A percentile compares a stretch with the other conserved stretches of the same genome.
These are phyloP conservation scores for Acronicta leporina DNA, from an alignment of 2,888 invertebrate species.

Conservation along the genomic window DNA sequence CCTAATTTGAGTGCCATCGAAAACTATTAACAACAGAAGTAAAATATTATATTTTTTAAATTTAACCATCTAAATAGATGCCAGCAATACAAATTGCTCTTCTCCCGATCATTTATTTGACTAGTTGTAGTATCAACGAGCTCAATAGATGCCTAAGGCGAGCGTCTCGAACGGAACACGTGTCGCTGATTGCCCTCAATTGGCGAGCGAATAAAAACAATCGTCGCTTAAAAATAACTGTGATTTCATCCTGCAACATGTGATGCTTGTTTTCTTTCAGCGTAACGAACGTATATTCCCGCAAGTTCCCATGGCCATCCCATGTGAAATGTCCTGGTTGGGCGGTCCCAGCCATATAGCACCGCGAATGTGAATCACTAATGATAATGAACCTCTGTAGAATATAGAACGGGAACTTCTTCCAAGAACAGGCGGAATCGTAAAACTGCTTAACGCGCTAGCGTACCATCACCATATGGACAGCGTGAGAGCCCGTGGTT, in stretches of 20 bases:
- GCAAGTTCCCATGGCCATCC: constrained; percentile 64
- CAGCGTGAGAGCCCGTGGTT: constrained; percentile 64
- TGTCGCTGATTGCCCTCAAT: constrained; percentile 89
- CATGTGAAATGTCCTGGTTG: constrained; percentile 84
- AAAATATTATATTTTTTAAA: constrained; percentile 4
- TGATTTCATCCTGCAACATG: constrained; percentile 88
- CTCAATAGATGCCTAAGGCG: constrained; percentile 81
- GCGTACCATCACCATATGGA: constrained; percentile 71
- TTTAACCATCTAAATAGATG: constrained; percentile 24
- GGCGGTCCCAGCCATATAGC: constrained; percentile 75
- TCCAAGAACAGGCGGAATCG: constrained; percentile 66
- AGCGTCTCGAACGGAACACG: constrained; percentile 84
- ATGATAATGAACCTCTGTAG: constrained; percentile 76
- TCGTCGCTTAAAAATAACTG: constrained; percentile 88
- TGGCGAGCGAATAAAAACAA: constrained; percentile 89
- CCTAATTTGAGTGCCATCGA: neutral
- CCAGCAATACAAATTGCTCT: constrained; percentile 13
- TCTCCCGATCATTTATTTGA: constrained; percentile 56
- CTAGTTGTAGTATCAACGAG: constrained; percentile 74
- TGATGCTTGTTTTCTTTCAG: constrained; percentile 83
- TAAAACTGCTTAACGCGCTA: constrained; percentile 61
- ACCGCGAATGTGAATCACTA: constrained; percentile 73
- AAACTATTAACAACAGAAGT: neutral
- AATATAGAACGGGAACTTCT: constrained; percentile 67
- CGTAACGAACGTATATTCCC: constrained; percentile 77